Evolutionary conservation across 2,888 invertebrate genomes (phyloP).

Genomic region (Amphipoea oculea): DNA sequence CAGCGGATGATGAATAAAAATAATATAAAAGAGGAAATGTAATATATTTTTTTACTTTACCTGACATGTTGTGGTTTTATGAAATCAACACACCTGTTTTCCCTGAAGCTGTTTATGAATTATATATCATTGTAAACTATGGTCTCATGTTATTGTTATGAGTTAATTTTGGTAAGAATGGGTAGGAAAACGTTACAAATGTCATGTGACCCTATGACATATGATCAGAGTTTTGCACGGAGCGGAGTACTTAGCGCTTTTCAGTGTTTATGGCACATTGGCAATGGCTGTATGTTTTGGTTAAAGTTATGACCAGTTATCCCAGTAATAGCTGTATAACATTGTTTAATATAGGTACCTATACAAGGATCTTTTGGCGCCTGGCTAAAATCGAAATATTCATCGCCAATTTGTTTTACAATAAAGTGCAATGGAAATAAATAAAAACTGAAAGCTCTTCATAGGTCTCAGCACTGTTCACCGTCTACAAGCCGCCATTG

Average conservation of each 20-base stretch:
- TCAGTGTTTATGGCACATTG: constrained; percentile 2
- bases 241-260: not conserved
- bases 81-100: not conserved
- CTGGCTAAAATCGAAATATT: not conserved
- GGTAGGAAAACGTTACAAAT: constrained; percentile 2
- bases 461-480: not conserved
- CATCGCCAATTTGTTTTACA: not conserved
- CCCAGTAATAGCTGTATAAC: not conserved
- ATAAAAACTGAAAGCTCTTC: not conserved
- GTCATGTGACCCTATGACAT: not conserved
- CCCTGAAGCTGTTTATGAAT: not conserved
- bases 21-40: too few species aligned
- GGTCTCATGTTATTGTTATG: not conserved
- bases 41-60: constrained; percentile 11
- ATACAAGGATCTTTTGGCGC: not conserved
- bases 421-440: not conserved
- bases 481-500: not conserved
- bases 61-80: constrained; percentile 11
- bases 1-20: not conserved
- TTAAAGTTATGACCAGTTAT: constrained; percentile 16
- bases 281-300: not conserved
- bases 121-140: constrained; percentile 11
- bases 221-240: not conserved
- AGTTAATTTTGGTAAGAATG: not conserved
- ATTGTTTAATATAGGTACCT: too few species aligned